Conservation (phyloP, 2,113 vertebrate genomes). For the Lepus europaeus region DNA sequence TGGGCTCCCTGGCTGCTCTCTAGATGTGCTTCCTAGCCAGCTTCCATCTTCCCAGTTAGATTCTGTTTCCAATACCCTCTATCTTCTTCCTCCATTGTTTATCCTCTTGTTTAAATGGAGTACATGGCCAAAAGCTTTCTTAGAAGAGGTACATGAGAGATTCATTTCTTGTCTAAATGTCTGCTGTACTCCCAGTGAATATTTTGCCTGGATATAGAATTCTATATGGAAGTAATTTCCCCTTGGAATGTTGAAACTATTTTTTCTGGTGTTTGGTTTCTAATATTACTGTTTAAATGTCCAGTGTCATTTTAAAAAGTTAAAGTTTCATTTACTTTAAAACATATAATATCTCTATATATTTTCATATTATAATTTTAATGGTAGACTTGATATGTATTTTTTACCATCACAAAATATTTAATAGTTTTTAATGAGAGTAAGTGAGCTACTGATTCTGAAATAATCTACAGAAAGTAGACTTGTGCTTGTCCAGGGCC, state of each 20-base stretch:
- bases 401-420: too few relatives aligned
- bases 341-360: background rate
- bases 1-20: background rate
- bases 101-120: background rate
- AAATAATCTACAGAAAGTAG: too few relatives aligned
- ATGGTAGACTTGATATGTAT: too few relatives aligned
- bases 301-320: background rate
- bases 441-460: too few relatives aligned
- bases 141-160: background rate
- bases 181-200: background rate
- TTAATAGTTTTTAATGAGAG: too few relatives aligned
- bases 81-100: constrained; percentile 1
- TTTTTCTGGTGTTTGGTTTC: background rate
- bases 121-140: background rate
- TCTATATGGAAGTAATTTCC: background rate
- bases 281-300: background rate
- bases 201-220: background rate
- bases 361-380: background rate
- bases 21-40: background rate
- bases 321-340: constrained; percentile 38
- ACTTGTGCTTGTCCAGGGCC: too few relatives aligned
- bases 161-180: background rate
- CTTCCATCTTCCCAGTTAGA: background rate
- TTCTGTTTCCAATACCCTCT: background rate
- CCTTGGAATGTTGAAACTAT: background rate